These are phyloP conservation scores for Stenotaenia linearis DNA, from an alignment of 2,888 invertebrate genomes.

Conservation along the genomic window DNA sequence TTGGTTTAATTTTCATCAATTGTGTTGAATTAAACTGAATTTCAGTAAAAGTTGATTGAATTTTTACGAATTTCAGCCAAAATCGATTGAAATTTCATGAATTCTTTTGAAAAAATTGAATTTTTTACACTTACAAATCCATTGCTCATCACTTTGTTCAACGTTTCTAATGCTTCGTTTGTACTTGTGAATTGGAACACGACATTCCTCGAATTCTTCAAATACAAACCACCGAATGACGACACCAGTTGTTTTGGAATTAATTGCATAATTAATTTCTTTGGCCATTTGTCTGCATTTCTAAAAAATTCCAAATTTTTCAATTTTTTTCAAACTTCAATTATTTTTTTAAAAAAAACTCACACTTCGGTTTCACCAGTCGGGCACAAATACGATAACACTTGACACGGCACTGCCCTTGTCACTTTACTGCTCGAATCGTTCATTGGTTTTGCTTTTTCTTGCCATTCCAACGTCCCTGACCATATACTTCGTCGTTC, in stretches of 20 bases:
- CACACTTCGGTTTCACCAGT: slow-evolving; percentile 84
- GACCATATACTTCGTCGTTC: slow-evolving; percentile 65
- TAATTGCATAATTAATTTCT: slow-evolving; percentile 84
- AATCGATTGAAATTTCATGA: no score
- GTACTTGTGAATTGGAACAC: slow-evolving; percentile 61
- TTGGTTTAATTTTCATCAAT: no score
- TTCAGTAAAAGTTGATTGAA: no score
- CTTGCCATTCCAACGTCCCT: slow-evolving; percentile 86
- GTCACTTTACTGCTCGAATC: slow-evolving; percentile 61
- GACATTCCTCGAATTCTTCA: slow-evolving; percentile 88
- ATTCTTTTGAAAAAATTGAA: no score
- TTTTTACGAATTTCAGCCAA: no score
- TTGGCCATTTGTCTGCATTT: slow-evolving; percentile 89
- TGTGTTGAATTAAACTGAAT: no score
- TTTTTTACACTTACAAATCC: slow-evolving; percentile 66
- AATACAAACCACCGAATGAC: slow-evolving; percentile 78
- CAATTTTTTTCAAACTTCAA: neutral
- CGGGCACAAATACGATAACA: slow-evolving; percentile 57
- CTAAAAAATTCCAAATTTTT: slow-evolving; percentile 50
- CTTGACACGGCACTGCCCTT: slow-evolving; percentile 69
- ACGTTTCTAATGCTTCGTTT: slow-evolving; percentile 75
- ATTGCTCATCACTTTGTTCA: slow-evolving; percentile 87
- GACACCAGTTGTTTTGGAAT: slow-evolving; percentile 90
- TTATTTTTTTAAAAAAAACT: slow-evolving; percentile 42
- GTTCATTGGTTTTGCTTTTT: slow-evolving; percentile 70